A percentile compares a stretch with the other conserved stretches of the same genome.
These are phyloP conservation scores for Leucophenga maculata DNA, from an alignment of 2,888 invertebrate genomes.

Conservation along the genomic window DNA sequence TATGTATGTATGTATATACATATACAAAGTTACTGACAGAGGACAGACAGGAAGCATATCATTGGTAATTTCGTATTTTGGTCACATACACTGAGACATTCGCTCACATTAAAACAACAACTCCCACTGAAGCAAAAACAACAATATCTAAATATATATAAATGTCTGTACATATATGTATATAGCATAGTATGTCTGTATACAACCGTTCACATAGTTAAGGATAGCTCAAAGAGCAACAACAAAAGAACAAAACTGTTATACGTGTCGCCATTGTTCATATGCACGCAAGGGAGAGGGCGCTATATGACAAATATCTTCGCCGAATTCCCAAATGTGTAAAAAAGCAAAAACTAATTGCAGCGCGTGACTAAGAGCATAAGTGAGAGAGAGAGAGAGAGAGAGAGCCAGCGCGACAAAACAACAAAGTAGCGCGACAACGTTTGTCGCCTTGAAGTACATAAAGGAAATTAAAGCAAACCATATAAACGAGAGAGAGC, in stretches of 20 bases:
- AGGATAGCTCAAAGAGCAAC: slow-evolving; percentile 5
- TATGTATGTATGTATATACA: slow-evolving; percentile 31
- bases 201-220: slow-evolving; percentile 5
- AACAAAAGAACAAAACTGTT: slow-evolving; percentile 33
- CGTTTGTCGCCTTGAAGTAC: slow-evolving; percentile 10
- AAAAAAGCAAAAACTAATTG: slow-evolving; percentile 69
- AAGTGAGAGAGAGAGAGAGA: not conserved
- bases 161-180: not conserved
- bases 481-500: slow-evolving; percentile 44
- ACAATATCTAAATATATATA: slow-evolving; percentile 42
- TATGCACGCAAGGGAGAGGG: slow-evolving; percentile 38
- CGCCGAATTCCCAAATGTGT: slow-evolving; percentile 65
- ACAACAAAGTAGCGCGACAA: slow-evolving; percentile 30
- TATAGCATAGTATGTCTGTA: slow-evolving; percentile 43
- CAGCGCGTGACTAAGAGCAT: slow-evolving; percentile 64
- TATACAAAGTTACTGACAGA: slow-evolving; percentile 7
- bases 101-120: slow-evolving; percentile 54
- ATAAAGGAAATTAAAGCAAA: slow-evolving; percentile 37
- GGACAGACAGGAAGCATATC: slow-evolving; percentile 42
- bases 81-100: slow-evolving; percentile 69
- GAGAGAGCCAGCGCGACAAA: slow-evolving; percentile 49
- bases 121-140: slow-evolving; percentile 32
- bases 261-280: slow-evolving; percentile 25
- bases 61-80: slow-evolving; percentile 68
- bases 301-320: slow-evolving; percentile 39